These are phyloP conservation scores for Ahaetulla prasina DNA, from an alignment of 2,113 vertebrate genomes.

Conservation along the genomic window DNA sequence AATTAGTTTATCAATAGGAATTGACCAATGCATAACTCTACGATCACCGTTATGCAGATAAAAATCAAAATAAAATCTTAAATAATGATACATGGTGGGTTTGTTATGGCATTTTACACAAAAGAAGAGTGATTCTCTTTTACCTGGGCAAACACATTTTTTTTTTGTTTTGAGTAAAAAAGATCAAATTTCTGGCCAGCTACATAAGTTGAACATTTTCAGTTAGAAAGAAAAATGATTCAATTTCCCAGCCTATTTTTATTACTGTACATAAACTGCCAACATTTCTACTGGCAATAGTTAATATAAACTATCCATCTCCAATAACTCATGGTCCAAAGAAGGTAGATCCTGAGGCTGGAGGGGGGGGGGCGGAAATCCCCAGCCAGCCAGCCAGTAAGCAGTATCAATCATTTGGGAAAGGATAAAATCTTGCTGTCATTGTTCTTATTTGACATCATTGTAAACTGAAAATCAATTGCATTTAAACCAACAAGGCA, in stretches of 20 bases:
- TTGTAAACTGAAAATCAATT: not conserved
- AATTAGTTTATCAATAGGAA: constrained; percentile 61
- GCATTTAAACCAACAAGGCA: not conserved
- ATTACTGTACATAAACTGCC: not conserved
- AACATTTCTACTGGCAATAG: not conserved
- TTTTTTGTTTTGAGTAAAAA: not conserved
- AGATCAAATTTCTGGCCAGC: not conserved
- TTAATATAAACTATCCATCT: not conserved
- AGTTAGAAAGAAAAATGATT: constrained; percentile 3
- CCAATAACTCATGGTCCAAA: not conserved
- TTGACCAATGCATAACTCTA: constrained; percentile 42
- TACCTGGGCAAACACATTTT: not conserved
- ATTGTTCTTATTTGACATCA: not conserved
- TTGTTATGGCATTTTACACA: not conserved
- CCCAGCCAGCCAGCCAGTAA: not conserved
- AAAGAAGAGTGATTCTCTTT: not conserved
- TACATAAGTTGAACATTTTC: not conserved
- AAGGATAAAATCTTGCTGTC: not conserved
- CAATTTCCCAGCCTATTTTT: not conserved
- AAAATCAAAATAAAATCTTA: not conserved
- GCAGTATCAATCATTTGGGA: not conserved
- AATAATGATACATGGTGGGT: not conserved
- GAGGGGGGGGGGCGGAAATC: too few species aligned
- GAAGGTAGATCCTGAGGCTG: not conserved
- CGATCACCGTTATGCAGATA: constrained; percentile 27